These are phyloP conservation scores for Crocidura indochinensis DNA, from an alignment of 2,797 vertebrate species.

Conservation along the genomic window DNA sequence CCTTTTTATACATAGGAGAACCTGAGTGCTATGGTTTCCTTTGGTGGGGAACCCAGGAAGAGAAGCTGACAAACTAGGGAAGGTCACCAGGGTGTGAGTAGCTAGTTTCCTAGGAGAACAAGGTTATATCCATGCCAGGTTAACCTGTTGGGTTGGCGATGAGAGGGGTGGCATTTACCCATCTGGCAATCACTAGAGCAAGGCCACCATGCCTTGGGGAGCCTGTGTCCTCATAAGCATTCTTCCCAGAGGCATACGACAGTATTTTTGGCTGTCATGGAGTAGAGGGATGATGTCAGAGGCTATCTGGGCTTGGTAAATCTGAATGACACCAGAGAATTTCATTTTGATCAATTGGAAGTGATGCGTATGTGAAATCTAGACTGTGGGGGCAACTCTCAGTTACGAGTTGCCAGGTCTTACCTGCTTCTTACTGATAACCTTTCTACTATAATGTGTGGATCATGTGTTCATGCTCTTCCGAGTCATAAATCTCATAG, in stretches of 20 bases:
- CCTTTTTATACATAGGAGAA: not conserved
- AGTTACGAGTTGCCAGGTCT: not conserved
- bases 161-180: not conserved
- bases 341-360: not conserved
- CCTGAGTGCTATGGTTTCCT: not conserved
- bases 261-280: not conserved
- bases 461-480: conserved; percentile 19
- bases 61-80: not conserved
- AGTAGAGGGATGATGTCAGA: not conserved
- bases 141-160: accelerated
- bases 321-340: not conserved
- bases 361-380: not conserved
- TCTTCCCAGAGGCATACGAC: not conserved
- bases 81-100: accelerated
- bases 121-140: not conserved
- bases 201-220: not conserved
- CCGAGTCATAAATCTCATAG: conserved; percentile 10
- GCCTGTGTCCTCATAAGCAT: not conserved
- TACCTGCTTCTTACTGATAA: not conserved
- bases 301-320: not conserved
- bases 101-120: accelerated
- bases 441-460: not conserved
- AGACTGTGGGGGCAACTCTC: not conserved
- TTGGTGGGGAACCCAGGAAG: not conserved
- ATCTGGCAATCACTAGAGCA: no score